phyloP scores from a whole-genome alignment of 1,140 invertebrate genomes.

The Copidosoma floridanum region DNA sequence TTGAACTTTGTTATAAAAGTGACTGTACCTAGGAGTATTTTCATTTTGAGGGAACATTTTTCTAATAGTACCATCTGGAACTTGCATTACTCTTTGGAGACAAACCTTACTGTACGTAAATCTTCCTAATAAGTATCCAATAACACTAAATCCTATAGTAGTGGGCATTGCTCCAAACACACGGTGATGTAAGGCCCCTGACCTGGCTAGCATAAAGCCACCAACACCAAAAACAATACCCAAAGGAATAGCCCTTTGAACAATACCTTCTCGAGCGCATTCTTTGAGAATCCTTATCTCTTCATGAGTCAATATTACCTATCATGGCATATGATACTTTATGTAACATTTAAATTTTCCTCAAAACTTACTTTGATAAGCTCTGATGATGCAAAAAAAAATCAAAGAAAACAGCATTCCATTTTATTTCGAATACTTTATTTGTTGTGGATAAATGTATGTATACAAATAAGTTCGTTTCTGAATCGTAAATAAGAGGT shows the following conservation, averaged over 20 bases:
- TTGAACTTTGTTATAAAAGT: no score
- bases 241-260: conserved; percentile 8
- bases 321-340: no score
- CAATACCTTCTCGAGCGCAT: conserved; percentile 6
- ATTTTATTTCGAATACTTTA: no score
- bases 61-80: conserved; percentile 13
- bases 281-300: neutral
- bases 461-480: no score
- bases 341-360: no score
- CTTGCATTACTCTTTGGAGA: neutral
- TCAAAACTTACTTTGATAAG: no score
- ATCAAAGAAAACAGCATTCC: no score
- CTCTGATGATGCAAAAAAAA: no score
- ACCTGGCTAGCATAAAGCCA: neutral
- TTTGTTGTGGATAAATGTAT: no score
- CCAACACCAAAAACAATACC: neutral
- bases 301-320: conserved; percentile 5
- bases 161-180: conserved; percentile 2
- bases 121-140: conserved; percentile 11
- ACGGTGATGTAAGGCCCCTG: neutral
- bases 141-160: neutral
- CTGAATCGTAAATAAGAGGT: no score
- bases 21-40: no score
- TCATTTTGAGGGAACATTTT: neutral
- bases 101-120: conserved; percentile 6